These are phyloP conservation scores for Maccullochella peelii DNA, from an alignment of 2,113 vertebrate genomes.

Conservation along the genomic window DNA sequence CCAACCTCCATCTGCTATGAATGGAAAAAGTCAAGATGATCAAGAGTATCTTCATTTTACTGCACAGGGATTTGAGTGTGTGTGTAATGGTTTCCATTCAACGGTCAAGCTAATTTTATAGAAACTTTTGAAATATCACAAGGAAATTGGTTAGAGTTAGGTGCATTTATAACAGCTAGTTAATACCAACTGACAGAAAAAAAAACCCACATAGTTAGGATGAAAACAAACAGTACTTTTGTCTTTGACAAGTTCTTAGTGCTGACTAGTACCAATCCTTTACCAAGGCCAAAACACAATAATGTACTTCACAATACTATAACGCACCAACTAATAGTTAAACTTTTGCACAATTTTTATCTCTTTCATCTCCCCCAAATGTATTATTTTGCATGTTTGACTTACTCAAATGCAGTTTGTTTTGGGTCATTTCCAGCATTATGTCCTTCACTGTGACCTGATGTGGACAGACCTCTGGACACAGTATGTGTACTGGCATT, in stretches of 20 bases:
- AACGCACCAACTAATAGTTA: neutral
- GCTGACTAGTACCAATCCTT: neutral
- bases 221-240: neutral
- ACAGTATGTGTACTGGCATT: neutral
- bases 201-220: neutral
- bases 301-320: neutral
- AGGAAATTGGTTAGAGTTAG: neutral
- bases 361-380: neutral
- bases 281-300: neutral
- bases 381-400: neutral
- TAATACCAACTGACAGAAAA: neutral
- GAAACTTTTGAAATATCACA: constrained; percentile 13
- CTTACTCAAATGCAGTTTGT: too few species aligned
- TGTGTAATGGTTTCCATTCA: constrained; percentile 23
- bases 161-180: neutral
- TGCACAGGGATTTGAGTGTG: constrained; percentile 1
- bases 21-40: constrained; percentile 55
- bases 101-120: constrained; percentile 7
- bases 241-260: neutral
- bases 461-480: neutral
- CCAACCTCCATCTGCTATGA: constrained; percentile 44
- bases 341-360: neutral
- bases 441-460: neutral
- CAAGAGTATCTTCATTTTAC: constrained; percentile 42
- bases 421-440: neutral